Evolutionary conservation across 2,797 vertebrate genomes (phyloP), one percentile per base, ranked within the genome.

Genomic region (Sciaenops ocellatus): DNA sequence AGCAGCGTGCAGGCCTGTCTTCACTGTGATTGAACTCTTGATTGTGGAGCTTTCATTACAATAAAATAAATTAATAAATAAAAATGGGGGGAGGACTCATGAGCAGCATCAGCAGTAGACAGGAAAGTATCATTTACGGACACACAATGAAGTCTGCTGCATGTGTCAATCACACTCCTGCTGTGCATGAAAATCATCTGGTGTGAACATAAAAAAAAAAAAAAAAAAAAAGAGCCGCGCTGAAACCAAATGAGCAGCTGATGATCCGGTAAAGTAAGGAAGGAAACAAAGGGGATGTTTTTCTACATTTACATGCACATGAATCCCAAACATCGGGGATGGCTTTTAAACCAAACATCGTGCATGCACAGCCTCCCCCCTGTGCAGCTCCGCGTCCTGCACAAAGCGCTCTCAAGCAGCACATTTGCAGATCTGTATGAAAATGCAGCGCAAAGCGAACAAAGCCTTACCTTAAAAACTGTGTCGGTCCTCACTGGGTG

Each of bases 401-500:
- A 90, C 89, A 85, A 87, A 87, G 87, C 88, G 86, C 82, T 38
- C 51, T 30, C 56, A 66, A 79, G 78, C 73, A 55, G 67, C 54
- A 46, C n/a, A 69, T 9, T 69, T 44, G 82, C 80, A 66, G 63
- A 70, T 80, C 72, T 76, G 82, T 28, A 42, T 59, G 72, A 60
- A 85, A 77, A 86, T 51, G 75, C 73, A 67, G 83, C 78, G 60
- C 60, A 80, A 28, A 46, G 73, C 82, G 81, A 93, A 93, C 90
- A 92, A 92, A 90, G 88, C 86, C 34, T 87, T 88, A 81, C 93
- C 93, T 92, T 92, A 91, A 79, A 89, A 65, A 15, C 78, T 1
- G 85, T 24, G 62, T 52, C 71, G 77, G 61, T 88, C 80, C 78
- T 79, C 82, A 8, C 57, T 54, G 87, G 88, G 71, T 79, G 91